Base-by-base conservation (phyloP, 2,888 invertebrate genomes). In the Tachina grossa region DNA sequence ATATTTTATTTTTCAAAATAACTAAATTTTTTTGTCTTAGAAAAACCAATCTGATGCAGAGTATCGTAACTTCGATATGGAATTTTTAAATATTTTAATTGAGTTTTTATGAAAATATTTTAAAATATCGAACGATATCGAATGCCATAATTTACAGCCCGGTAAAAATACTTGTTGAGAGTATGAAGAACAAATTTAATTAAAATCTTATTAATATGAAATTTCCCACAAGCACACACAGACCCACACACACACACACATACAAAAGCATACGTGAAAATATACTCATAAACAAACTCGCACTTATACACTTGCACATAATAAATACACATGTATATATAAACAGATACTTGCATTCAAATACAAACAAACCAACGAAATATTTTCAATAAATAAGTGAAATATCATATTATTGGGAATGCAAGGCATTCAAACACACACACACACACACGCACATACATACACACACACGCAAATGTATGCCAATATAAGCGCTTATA, bases 371-470 rank as follows among this genome's bases (percentile, higher is more conserved):
- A 66, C 63, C 49, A 71, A 77, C 66, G 41, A 79, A 85, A 85
- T 83, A 85, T 85, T 85, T 85, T 79, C 82, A 85, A 85, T 85
- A 85, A 85, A 85, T 85, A 85, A 85, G 76, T 85, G 85, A 85
- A 85, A 85, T 85, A 85, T 85, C 79, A 85, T 85, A 85, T 85
- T 74, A 84, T 78, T 81, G 86, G 45, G 63, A 78, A 83, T 76
- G 79, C 75, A 85, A 19, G 45, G 47, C 19, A 53, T 9, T 49
- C 19, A 22, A 43, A 39, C n/a, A 39, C 39, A 68, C 69, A 71
- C 13, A 74, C n/a, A 41, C 14, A 61, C 39, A 39, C 41, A 61
- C 3, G 47, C n/a, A n/a, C n/a, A n/a, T n/a, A n/a, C n/a, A n/a
- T n/a, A n/a, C n/a, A n/a, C n/a, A n/a, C n/a, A n/a, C n/a, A n/a